Base-by-base conservation (phyloP, 2,888 invertebrate genomes). In the Polydrusus cervinus region DNA sequence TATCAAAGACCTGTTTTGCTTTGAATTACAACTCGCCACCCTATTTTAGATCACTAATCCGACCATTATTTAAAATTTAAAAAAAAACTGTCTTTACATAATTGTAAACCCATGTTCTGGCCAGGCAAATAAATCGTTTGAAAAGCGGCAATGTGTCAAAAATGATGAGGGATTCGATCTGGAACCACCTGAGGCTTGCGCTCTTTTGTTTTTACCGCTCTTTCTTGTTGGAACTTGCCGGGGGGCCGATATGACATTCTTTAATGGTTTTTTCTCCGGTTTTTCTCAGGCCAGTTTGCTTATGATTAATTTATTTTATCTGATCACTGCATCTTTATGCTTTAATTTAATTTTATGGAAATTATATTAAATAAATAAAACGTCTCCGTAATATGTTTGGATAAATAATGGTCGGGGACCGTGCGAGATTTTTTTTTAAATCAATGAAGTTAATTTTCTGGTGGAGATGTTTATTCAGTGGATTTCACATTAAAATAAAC, bases 161-260 rank as follows among this genome's bases (percentile, higher is more conserved):
- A 81, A 82, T 84, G 84, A 84, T 80, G 84, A 84, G 84, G 84
- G 84, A 83, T 83, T 82, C 82, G 82, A 83, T 83, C 82, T 80
- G 75, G 80, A 82, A 84, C 83, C 83, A 84, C 84, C 84, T 82
- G 82, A 82, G 82, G 84, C 76, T 77, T 73, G 68, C 67, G 62
- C 71, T 74, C 79, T 82, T 84, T 84, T 84, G 84, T 85, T 83
- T 84, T 80, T 82, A 82, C 83, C 84, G 84, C 82, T 75, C 71
- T 72, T 76, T 80, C 80, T 81, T 82, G 81, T 82, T 81, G 75
- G 78, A 79, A 79, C 81, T 81, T 81, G 82, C 81, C 80, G 82
- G 83, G 83, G 83, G 83, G 83, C 82, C 82, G 75, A 18, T 74
- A 62, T 53, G 77, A 77, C 77, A 77, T 77, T 77, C 76, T 69